Base-by-base conservation (phyloP, 1,140 invertebrate species). In the Monomorium pharaonis region DNA sequence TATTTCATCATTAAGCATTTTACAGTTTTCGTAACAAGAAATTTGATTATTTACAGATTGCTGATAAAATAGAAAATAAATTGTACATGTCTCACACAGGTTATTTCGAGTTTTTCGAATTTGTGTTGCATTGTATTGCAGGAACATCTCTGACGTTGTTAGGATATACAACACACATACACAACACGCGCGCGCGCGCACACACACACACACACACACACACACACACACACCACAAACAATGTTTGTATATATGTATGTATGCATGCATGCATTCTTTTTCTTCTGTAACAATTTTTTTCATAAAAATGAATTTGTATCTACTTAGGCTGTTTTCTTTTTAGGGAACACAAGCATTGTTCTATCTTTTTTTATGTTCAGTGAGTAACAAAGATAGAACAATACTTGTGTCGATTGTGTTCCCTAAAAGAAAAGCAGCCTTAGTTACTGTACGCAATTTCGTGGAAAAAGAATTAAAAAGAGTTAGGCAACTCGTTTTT, bases 261-360 rank as follows among this genome's bases (percentile, higher is more conserved):
- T 37, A 5, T 37, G 4, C 4, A 7, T 54, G 16, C 30, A 65
- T 70, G 70, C 14, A 56, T 77, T 10, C 4, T 30, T 5, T 51
- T 30, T 37, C 18, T 18, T 62, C 10, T 62, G 21, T 21, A 65
- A n/a, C 49, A 12, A 76, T 63, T 84, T 21, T 60, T 72, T n/a
- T 85, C 65, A 27, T 70, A 87, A 84, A 76, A 88, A 74, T 76
- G n/a, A 84, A 56, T 62, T 62, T 63, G 6, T 83, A 16, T 27
- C 44, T 51, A 77, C 3, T 49, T 37, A 51, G 60, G 37, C n/a
- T n/a, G n/a, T n/a, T n/a, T n/a, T n/a, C n/a, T n/a, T n/a, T n/a
- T n/a, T n/a, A n/a, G n/a, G n/a, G n/a, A n/a, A n/a, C n/a, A n/a
- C n/a, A n/a, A n/a, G n/a, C n/a, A n/a, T n/a, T n/a, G n/a, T n/a